These are phyloP conservation scores for Synanthedon formicaeformis DNA, from an alignment of 2,888 invertebrate genomes.

Conservation along the genomic window DNA sequence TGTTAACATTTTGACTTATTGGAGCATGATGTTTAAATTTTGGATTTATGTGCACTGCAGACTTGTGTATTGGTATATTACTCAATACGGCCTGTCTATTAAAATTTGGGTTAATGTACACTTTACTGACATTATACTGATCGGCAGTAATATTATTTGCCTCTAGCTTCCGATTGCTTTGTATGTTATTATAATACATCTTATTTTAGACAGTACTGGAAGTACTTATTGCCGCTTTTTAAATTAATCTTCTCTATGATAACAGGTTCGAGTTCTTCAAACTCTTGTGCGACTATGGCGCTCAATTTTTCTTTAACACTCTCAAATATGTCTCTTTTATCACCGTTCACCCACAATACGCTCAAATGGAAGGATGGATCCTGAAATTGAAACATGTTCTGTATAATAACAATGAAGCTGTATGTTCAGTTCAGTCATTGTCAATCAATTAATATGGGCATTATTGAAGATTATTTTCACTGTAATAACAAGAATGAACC, in stretches of 20 bases:
- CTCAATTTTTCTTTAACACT: constrained; percentile 63
- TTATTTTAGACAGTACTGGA: constrained; percentile 65
- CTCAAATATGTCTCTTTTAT: constrained; percentile 66
- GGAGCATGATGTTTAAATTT: constrained; percentile 22
- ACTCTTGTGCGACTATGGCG: constrained; percentile 33
- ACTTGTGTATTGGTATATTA: constrained; percentile 6
- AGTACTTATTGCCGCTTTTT: constrained; percentile 82
- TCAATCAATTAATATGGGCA: too few relatives aligned
- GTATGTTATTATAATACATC: constrained; percentile 11
- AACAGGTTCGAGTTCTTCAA: constrained; percentile 45
- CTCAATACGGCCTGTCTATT: constrained; percentile 18
- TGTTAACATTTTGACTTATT: not conserved
- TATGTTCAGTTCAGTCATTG: too few relatives aligned
- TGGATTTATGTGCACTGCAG: constrained; percentile 40
- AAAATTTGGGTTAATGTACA: constrained; percentile 59
- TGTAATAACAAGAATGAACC: too few relatives aligned
- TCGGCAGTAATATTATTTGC: not conserved
- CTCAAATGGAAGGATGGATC: constrained; percentile 88
- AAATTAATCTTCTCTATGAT: constrained; percentile 72
- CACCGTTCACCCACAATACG: constrained; percentile 82
- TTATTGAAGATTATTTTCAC: too few relatives aligned
- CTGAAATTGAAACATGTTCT: constrained; percentile 58
- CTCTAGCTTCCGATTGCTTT: not conserved
- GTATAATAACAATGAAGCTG: not conserved
- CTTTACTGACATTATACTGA: constrained; percentile 19